Conservation (phyloP, 2,888 invertebrate genomes). For the Bellardia bayeri region DNA sequence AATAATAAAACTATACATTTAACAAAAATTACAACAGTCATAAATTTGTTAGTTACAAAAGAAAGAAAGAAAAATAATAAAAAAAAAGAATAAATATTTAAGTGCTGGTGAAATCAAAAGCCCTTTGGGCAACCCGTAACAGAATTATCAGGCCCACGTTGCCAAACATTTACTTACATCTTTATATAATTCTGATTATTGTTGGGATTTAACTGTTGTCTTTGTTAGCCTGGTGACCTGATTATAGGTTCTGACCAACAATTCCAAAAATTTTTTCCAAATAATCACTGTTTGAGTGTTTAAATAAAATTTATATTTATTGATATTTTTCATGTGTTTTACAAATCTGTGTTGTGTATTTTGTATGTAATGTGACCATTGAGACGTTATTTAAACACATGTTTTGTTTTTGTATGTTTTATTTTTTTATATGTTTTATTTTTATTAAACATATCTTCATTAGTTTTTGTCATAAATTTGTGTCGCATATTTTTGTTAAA, state of each 20-base stretch:
- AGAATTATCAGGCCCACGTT: conserved; percentile 29
- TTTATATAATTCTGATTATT: conserved; percentile 32
- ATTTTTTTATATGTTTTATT: neutral
- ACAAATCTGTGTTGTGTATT: conserved; percentile 58
- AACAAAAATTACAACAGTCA: conserved; percentile 57
- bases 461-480: conserved; percentile 60
- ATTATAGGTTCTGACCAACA: conserved; percentile 50
- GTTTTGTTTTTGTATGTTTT: too few relatives aligned
- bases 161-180: conserved; percentile 59
- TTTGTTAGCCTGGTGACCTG: conserved; percentile 68
- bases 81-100: too few relatives aligned
- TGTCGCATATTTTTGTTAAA: neutral
- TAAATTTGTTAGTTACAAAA: conserved; percentile 61
- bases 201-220: conserved; percentile 38
- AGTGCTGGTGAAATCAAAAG: conserved; percentile 20
- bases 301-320: conserved; percentile 69
- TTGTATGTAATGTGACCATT: conserved; percentile 31
- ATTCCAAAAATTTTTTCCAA: conserved; percentile 54
- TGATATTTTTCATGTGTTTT: conserved; percentile 60
- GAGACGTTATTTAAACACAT: neutral
- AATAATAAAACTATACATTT: conserved; percentile 53
- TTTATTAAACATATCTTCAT: conserved; percentile 61
- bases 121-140: conserved; percentile 43
- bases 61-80: neutral
- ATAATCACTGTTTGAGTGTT: conserved; percentile 54